These are phyloP conservation scores for Tachysurus vachellii DNA, from an alignment of 2,113 vertebrate genomes.

Conservation along the genomic window DNA sequence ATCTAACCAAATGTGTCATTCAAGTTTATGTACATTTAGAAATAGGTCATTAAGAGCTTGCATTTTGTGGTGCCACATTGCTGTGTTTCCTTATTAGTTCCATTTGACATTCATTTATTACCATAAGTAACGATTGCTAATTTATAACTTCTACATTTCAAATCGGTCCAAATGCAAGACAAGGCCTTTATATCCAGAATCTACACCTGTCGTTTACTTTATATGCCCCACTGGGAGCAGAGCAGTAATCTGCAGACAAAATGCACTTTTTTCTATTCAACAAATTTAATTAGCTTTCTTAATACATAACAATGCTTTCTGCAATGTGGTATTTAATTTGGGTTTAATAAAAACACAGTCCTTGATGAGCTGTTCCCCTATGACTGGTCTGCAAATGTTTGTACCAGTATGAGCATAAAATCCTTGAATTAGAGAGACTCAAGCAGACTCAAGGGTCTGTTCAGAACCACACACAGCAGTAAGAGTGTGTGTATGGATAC, in stretches of 20 bases:
- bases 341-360: constrained; percentile 77
- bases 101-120: background rate
- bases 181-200: constrained; percentile 65
- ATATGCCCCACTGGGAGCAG: constrained; percentile 68
- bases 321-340: constrained; percentile 73
- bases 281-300: constrained; percentile 78
- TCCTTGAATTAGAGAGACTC: constrained; percentile 74
- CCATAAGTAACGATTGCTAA: background rate
- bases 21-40: background rate
- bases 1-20: background rate
- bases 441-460: constrained; percentile 69
- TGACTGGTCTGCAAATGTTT: constrained; percentile 68
- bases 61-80: background rate
- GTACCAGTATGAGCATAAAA: constrained; percentile 74
- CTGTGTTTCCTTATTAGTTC: background rate
- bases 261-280: constrained; percentile 72
- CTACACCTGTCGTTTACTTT: constrained; percentile 69
- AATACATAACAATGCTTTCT: constrained; percentile 64
- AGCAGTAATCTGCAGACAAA: constrained; percentile 64
- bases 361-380: constrained; percentile 76
- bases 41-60: no score
- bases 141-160: background rate
- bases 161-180: constrained; percentile 66
- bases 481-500: constrained; percentile 58
- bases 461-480: constrained; percentile 73